Conservation (phyloP, 2,113 vertebrate genomes). For the Chaenocephalus aceratus region DNA sequence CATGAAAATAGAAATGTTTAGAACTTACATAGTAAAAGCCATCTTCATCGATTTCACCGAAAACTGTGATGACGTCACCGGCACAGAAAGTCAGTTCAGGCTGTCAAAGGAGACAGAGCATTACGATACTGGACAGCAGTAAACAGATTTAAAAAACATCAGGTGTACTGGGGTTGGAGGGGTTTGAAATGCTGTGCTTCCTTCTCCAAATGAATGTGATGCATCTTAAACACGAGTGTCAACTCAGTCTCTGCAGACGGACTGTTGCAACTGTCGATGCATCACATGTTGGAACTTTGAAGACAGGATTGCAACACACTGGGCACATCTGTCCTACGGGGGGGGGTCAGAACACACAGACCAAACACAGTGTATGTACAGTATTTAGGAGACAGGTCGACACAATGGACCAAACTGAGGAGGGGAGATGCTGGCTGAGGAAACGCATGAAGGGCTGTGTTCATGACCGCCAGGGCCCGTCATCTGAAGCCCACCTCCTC, state of each 20-base stretch:
- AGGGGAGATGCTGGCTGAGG: conserved; percentile 70
- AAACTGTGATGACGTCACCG: conserved; percentile 94
- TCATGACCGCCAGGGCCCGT: conserved; percentile 55
- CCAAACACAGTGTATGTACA: conserved; percentile 56
- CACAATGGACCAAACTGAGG: conserved; percentile 74
- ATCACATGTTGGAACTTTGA: conserved; percentile 68
- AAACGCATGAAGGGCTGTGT: conserved; percentile 59
- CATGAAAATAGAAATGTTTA: background rate
- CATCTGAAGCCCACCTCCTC: conserved; percentile 68
- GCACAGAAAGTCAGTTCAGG: conserved; percentile 97
- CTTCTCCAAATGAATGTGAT: conserved; percentile 74
- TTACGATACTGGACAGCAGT: conserved; percentile 26
- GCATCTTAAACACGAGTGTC: conserved; percentile 69
- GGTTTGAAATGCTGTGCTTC: conserved; percentile 72
- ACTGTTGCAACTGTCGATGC: conserved; percentile 68
- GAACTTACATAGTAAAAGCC: conserved; percentile 98
- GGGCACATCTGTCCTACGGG: conserved; percentile 46
- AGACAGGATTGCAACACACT: conserved; percentile 69
- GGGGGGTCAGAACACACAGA: conserved; percentile 56
- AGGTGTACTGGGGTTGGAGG: conserved; percentile 47
- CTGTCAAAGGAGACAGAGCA: conserved; percentile 75
- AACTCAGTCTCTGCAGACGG: conserved; percentile 50
- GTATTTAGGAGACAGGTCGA: conserved; percentile 57
- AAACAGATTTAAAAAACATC: conserved; percentile 43
- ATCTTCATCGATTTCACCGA: conserved; percentile 97